Conservation (phyloP, 2,888 invertebrate genomes). For the Temnothorax unifasciatus region DNA sequence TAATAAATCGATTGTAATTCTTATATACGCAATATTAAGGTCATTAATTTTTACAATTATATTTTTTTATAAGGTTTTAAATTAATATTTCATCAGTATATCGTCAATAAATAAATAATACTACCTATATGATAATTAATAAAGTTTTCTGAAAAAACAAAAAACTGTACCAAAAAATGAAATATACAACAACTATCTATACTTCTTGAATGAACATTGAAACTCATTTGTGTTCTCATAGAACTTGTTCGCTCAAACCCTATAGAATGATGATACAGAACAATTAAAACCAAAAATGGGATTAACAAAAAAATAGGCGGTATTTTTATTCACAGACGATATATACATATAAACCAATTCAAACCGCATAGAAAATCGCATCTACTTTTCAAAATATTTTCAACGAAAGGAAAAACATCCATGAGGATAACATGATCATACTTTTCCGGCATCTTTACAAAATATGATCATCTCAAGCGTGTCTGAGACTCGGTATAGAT, state of each 20-base stretch:
- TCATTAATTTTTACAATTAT: background rate
- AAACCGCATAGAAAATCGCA: background rate
- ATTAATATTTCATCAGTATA: background rate
- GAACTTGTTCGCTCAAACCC: no score
- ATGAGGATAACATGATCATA: background rate
- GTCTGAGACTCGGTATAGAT: background rate
- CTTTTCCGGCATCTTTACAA: background rate
- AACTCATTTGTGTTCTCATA: no score
- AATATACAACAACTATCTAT: no score
- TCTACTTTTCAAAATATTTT: background rate
- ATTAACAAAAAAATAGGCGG: no score
- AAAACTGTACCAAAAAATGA: no score
- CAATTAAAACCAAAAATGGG: no score
- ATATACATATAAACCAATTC: background rate
- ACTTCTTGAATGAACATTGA: no score
- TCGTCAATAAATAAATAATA: no score
- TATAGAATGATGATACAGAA: no score
- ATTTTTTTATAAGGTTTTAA: background rate
- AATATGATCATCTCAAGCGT: conserved; percentile 7
- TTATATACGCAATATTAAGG: background rate
- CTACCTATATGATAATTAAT: no score
- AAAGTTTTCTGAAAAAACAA: no score
- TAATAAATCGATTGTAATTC: background rate
- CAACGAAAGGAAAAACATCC: background rate
- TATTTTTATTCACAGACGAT: no score